Conservation (phyloP, 2,888 invertebrate species). For the Zootermopsis nevadensis region DNA sequence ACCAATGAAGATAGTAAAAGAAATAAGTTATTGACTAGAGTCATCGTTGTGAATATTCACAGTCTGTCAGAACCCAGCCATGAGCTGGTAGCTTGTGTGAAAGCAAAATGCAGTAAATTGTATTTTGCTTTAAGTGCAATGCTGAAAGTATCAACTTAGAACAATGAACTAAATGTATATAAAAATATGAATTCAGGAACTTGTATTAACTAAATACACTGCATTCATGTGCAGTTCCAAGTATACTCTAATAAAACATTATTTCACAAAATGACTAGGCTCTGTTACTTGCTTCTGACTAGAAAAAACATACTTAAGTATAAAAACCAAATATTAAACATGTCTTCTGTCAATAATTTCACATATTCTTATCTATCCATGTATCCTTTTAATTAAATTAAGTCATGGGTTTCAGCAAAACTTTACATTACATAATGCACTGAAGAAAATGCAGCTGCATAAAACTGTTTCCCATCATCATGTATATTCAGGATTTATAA, state of each 20-base stretch:
- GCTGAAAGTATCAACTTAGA: neutral
- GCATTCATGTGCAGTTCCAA: neutral
- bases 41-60: neutral
- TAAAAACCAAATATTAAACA: neutral
- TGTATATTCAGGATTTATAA: no score
- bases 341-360: neutral
- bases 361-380: neutral
- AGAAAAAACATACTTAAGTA: conserved; percentile 1
- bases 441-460: no score
- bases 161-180: conserved; percentile 8
- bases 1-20: neutral
- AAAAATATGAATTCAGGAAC: conserved; percentile 16
- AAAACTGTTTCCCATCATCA: no score
- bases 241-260: neutral
- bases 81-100: neutral
- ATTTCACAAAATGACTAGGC: conserved; percentile 6
- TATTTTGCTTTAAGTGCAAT: neutral
- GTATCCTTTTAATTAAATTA: neutral
- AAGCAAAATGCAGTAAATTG: neutral
- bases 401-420: neutral
- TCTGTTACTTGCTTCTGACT: neutral
- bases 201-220: neutral
- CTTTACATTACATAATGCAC: neutral
- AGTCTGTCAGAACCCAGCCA: neutral
- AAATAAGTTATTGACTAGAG: neutral